Percentiles rank a stretch among this genome's conserved stretches.
phyloP scores from a whole-genome alignment of 2,888 invertebrate genomes.

The Caenorhabditis virilis region DNA sequence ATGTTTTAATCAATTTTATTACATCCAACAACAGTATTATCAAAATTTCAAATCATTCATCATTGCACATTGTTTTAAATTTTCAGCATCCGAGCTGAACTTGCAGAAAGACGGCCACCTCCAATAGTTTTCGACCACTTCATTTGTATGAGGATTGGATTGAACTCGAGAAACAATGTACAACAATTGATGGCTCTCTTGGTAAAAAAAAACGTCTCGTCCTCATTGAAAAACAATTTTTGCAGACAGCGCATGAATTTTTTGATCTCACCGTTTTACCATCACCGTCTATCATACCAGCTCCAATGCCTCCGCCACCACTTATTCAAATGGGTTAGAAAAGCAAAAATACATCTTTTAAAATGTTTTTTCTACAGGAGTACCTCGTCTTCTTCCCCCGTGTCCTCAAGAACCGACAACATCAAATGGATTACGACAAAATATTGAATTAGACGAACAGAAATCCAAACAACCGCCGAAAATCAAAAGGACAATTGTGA shows the following conservation, averaged over 20 bases:
- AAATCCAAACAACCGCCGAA: too few relatives aligned
- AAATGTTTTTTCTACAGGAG: background rate
- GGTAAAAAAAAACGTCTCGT: conserved; percentile 14
- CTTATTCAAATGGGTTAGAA: conserved; percentile 20
- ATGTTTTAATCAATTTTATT: too few relatives aligned
- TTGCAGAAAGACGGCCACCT: conserved; percentile 12
- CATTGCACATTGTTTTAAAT: too few relatives aligned
- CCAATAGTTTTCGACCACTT: conserved; percentile 49
- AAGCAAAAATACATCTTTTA: background rate
- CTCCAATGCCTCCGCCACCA: conserved; percentile 14
- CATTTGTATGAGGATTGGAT: conserved; percentile 49
- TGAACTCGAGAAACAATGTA: conserved; percentile 48
- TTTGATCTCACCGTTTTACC: conserved; percentile 48
- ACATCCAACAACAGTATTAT: too few relatives aligned
- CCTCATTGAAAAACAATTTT: conserved; percentile 5
- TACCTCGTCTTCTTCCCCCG: conserved; percentile 4
- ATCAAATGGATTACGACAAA: conserved; percentile 7
- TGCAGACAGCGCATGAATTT: conserved; percentile 47
- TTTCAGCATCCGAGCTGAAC: conserved; percentile 2
- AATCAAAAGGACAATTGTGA: conserved; percentile 17
- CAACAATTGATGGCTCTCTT: conserved; percentile 48
- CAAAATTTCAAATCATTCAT: too few relatives aligned
- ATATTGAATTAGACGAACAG: too few relatives aligned
- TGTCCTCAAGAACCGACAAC: conserved; percentile 34
- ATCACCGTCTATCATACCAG: conserved; percentile 28